phyloP scores from a whole-genome alignment of 2,888 invertebrate species.

The Diplolepis rosae region DNA sequence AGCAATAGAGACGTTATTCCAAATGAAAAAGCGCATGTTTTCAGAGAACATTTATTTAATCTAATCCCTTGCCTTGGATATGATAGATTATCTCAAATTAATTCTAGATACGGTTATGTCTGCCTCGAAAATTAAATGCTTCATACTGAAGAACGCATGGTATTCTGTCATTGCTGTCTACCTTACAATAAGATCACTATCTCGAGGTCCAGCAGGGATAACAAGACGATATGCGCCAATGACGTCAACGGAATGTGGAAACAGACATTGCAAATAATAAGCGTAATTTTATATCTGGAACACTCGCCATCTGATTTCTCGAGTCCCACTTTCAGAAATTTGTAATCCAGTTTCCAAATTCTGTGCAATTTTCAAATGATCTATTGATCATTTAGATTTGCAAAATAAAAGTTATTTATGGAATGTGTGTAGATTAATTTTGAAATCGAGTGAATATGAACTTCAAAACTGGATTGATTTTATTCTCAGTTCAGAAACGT shows the following conservation, averaged over 20 bases:
- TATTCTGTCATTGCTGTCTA: constrained; percentile 20
- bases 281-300: constrained; percentile 41
- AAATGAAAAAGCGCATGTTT: not conserved
- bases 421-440: no score
- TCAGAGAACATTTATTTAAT: not conserved
- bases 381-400: no score
- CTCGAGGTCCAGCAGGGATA: constrained; percentile 20
- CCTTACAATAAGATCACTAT: constrained; percentile 23
- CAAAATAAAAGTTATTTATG: no score
- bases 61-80: not conserved
- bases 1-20: not conserved
- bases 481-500: constrained; percentile 16
- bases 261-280: constrained; percentile 50
- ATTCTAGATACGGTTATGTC: constrained; percentile 6
- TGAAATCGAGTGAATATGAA: no score
- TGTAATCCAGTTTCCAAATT: not conserved
- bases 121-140: not conserved
- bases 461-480: constrained; percentile 11
- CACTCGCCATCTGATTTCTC: constrained; percentile 23
- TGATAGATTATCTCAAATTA: not conserved
- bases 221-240: constrained; percentile 36
- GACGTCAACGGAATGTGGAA: constrained; percentile 58
- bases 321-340: constrained; percentile 22
- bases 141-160: constrained; percentile 10
- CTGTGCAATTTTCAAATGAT: not conserved